Percentiles rank a stretch among this genome's conserved stretches.
Conservation (phyloP, 2,888 invertebrate species). For the Phaonia tiefii region DNA sequence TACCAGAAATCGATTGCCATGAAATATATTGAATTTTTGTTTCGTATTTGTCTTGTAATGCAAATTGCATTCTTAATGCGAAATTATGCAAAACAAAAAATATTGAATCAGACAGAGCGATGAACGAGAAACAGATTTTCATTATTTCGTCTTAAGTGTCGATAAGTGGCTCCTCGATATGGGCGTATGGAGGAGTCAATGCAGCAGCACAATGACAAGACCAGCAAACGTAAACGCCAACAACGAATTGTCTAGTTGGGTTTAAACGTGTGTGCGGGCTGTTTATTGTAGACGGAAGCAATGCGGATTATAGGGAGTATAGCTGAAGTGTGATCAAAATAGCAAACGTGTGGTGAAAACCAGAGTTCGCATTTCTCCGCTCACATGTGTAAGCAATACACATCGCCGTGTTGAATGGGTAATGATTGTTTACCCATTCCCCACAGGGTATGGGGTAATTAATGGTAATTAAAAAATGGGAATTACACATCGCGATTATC, state of each 20-base stretch:
- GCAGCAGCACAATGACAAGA: constrained; percentile 23
- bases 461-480: too few relatives aligned
- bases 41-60: constrained; percentile 28
- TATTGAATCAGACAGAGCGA: constrained; percentile 27
- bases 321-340: neutral
- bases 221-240: neutral
- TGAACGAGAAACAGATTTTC: constrained; percentile 36
- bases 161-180: constrained; percentile 43
- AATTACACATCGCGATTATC: too few relatives aligned
- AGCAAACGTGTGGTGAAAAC: too few relatives aligned
- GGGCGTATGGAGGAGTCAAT: constrained; percentile 36
- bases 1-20: too few relatives aligned
- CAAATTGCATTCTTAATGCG: constrained; percentile 72
- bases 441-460: too few relatives aligned
- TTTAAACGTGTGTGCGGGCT: too few relatives aligned
- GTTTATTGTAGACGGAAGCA: constrained; percentile 52
- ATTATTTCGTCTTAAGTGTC: constrained; percentile 34
- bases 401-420: too few relatives aligned
- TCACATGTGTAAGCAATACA: too few relatives aligned
- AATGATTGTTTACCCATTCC: too few relatives aligned
- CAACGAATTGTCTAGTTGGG: too few relatives aligned
- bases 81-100: constrained; percentile 71
- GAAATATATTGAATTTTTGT: constrained; percentile 29
- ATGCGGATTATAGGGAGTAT: neutral
- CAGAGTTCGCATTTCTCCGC: too few relatives aligned